Evolutionary conservation across 2,888 invertebrate species (phyloP).

Genomic region (Lasiommata megera): DNA sequence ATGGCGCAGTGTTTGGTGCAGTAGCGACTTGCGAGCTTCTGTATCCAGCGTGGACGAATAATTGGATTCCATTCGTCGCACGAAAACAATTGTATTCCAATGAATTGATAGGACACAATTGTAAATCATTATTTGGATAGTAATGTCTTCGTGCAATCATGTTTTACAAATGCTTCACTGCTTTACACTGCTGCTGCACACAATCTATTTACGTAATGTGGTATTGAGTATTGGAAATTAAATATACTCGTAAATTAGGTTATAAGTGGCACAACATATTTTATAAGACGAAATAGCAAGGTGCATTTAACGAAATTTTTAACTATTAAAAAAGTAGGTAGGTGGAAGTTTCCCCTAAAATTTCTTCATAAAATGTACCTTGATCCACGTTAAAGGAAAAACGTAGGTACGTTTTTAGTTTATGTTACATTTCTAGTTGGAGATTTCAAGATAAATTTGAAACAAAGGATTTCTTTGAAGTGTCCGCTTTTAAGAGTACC

Average conservation of each 20-base stretch:
- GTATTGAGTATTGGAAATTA: no score
- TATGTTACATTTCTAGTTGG: not conserved
- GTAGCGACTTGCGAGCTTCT: not conserved
- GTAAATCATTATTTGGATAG: not conserved
- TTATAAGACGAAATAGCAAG: no score
- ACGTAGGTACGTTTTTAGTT: no score
- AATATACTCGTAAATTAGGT: no score
- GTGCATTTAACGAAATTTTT: no score
- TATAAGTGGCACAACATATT: no score
- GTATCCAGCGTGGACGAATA: not conserved
- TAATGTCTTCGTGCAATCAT: not conserved
- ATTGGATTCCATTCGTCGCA: not conserved
- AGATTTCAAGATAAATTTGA: not conserved
- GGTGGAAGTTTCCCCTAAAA: no score
- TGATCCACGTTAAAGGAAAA: not conserved
- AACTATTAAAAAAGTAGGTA: no score
- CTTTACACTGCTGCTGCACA: no score
- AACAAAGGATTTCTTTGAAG: slow-evolving; percentile 2
- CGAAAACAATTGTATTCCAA: not conserved
- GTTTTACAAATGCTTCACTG: not conserved
- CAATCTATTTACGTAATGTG: no score
- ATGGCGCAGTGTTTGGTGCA: not conserved
- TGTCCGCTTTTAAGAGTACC: slow-evolving; percentile 3
- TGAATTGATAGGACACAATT: not conserved
- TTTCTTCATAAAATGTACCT: no score